Evolutionary conservation across 2,113 vertebrate species (phyloP).

Genomic region (Pseudorectes ferrugineus): DNA sequence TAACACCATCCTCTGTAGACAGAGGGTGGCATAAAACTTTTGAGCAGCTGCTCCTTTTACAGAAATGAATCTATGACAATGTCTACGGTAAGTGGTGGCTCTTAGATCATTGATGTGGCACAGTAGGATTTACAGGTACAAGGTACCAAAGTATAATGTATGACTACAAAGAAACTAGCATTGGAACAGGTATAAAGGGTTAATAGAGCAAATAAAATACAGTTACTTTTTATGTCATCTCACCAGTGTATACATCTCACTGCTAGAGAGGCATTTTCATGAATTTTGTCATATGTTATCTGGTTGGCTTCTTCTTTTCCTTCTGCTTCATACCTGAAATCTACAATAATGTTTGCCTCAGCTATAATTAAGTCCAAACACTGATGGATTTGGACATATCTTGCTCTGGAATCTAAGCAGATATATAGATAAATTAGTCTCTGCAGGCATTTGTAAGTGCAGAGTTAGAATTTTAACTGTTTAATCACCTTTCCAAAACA

Average conservation of each 20-base stretch:
- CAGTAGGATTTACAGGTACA: not conserved
- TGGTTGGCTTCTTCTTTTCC: too few relatives aligned
- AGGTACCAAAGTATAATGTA: not conserved
- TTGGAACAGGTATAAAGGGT: not conserved
- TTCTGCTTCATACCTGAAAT: not conserved
- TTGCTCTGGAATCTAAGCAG: not conserved
- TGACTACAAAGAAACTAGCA: not conserved
- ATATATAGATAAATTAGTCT: not conserved
- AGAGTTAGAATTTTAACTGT: not conserved
- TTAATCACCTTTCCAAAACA: not conserved
- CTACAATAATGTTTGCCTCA: not conserved
- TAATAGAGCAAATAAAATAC: not conserved
- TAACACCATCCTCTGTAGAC: constrained; percentile 12
- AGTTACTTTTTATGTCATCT: not conserved
- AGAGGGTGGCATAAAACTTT: not conserved
- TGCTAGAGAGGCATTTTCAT: not conserved
- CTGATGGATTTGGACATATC: not conserved
- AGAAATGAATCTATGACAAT: not conserved
- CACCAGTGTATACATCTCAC: not conserved
- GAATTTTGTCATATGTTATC: not conserved
- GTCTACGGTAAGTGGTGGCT: not conserved
- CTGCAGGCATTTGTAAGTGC: not conserved
- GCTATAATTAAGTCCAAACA: not conserved
- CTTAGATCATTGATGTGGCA: not conserved
- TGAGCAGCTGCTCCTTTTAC: not conserved